Conservation (phyloP, 2,888 invertebrate species). For the Scaptomyza parva region DNA sequence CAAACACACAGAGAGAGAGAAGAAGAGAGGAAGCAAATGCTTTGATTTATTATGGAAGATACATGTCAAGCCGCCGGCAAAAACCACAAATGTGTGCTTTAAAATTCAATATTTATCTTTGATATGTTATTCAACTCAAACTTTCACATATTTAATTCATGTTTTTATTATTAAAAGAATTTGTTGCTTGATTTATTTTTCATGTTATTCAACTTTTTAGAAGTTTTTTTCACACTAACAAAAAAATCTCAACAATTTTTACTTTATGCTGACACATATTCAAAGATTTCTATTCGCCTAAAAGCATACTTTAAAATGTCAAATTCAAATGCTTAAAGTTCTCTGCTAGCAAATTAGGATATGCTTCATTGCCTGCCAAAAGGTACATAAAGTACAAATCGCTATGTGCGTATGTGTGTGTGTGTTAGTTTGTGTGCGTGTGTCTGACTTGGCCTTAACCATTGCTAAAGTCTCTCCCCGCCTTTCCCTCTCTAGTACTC, state of each 20-base stretch:
- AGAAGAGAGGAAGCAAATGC: too few species aligned
- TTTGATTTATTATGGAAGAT: conserved; percentile 50
- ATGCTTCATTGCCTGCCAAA: conserved; percentile 79
- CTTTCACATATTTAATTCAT: neutral
- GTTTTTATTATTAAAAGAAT: neutral
- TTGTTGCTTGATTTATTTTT: neutral
- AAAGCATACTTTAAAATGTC: conserved; percentile 54
- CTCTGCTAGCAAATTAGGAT: conserved; percentile 62
- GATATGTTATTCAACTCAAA: conserved; percentile 4
- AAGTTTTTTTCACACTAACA: conserved; percentile 5
- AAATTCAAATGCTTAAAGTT: conserved; percentile 60
- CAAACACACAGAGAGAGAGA: conserved; percentile 1
- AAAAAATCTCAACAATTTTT: neutral
- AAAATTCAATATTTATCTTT: conserved; percentile 26
- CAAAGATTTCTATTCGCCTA: conserved; percentile 20
- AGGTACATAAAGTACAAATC: conserved; percentile 69
- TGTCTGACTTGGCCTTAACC: conserved; percentile 38
- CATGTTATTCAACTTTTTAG: neutral
- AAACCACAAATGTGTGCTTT: conserved; percentile 18
- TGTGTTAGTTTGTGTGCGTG: conserved; percentile 36
- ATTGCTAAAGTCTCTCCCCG: conserved; percentile 8
- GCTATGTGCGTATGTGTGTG: conserved; percentile 29
- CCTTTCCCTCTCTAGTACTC: too few species aligned
- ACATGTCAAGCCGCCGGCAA: conserved; percentile 24
- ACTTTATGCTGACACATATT: conserved; percentile 5